A percentile compares a stretch with the other conserved stretches of the same genome.
phyloP scores from a whole-genome alignment of 2,797 vertebrate genomes.

The Enteromius thamalakanensis region DNA sequence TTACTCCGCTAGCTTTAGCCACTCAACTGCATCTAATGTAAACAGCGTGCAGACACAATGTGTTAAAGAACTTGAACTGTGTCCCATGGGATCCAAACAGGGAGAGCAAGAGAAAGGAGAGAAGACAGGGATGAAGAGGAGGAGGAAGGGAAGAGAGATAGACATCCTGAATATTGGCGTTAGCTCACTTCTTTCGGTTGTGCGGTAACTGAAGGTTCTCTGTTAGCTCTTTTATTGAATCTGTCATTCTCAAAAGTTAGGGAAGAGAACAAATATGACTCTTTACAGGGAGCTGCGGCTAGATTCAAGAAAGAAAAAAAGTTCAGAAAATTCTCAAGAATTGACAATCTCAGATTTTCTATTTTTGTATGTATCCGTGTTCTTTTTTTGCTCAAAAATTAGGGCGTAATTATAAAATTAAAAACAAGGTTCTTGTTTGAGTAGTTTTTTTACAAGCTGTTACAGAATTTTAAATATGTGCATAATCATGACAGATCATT shows the following conservation, averaged over 20 bases:
- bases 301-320: not conserved
- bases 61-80: slow-evolving; percentile 81
- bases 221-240: slow-evolving; percentile 1
- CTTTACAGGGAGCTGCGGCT: not conserved
- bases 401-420: not conserved
- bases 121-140: slow-evolving; percentile 55
- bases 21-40: slow-evolving; percentile 91
- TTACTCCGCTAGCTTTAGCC: slow-evolving; percentile 88
- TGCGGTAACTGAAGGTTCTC: slow-evolving; percentile 21
- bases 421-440: not conserved
- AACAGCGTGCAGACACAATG: slow-evolving; percentile 79
- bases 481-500: not conserved
- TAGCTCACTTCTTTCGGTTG: slow-evolving; percentile 9
- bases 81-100: slow-evolving; percentile 73
- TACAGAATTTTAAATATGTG: not conserved
- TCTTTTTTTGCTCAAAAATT: not conserved
- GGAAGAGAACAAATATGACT: not conserved
- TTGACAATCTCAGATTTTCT: not conserved
- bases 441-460: not conserved
- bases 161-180: slow-evolving; percentile 39
- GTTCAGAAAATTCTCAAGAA: not conserved
- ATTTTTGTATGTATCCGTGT: not conserved
- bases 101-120: slow-evolving; percentile 53
- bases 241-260: not conserved
- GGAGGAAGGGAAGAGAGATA: slow-evolving; percentile 34